Evolutionary conservation across 2,888 invertebrate species (phyloP), one percentile per base, ranked within the genome.

Genomic region (Dryobota labecula): DNA sequence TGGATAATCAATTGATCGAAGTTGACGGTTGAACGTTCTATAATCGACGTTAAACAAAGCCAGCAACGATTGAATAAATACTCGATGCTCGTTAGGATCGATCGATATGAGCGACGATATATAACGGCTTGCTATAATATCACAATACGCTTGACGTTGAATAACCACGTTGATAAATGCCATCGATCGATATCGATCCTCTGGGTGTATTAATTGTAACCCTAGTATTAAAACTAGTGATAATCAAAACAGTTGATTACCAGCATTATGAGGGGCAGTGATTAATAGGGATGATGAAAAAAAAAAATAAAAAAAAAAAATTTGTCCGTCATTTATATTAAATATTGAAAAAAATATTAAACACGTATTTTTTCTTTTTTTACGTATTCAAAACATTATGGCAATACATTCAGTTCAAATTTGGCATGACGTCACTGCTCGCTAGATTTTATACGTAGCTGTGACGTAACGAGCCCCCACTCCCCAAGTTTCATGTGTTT

Each of bases 181-280:
- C n/a, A 62, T 62, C 24, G 6, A 53, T 38, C 24, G 30, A 62
- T 9, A 20, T 45, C 36, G 45, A n/a, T 33, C 7, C 1, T 47
- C 47, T 33, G 27, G 45, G 27, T 63, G 13, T 41, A 74, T 47
- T 24, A 57, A 13, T 49, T 33, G 6, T 41, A 41, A 72, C 2
- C 13, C 30, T 47, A 74, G 47, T 63, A 64, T 63, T 62, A 45
- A 30, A 51, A 38, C 30, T 53, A 33, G 27, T 45, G 11, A 58
- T 38, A 45, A 54, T 45, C 8, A 24, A 38, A 74, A 66, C n/a
- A 20, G 33, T 58, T 60, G 11, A 45, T 27, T 41, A 38, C 18
- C 20, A 51, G 36, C 49, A 75, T 33, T 47, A 15, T 33, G 43
- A 53, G 11, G 11, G 45, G 49, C 36, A 45, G 33, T 54, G 13